A percentile compares a stretch with the other conserved stretches of the same genome.
Evolutionary conservation across 2,113 vertebrate species (phyloP).

Genomic region (Reinhardtius hippoglossoides): DNA sequence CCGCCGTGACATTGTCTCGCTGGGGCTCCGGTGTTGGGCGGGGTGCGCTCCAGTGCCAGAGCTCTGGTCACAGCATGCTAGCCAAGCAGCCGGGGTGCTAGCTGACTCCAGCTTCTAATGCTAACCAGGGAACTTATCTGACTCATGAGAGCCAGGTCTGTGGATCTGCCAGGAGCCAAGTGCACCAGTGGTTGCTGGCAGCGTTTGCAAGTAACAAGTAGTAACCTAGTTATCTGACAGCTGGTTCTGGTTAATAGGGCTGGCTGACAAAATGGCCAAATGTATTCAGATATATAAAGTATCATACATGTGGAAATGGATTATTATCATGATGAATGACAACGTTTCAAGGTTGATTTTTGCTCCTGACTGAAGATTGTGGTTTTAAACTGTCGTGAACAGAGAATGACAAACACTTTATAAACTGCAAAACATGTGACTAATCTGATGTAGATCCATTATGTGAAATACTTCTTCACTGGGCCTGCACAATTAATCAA

Average conservation of each 20-base stretch:
- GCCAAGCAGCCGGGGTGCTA: constrained; percentile 8
- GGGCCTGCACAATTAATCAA: too few species aligned
- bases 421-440: too few species aligned
- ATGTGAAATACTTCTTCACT: too few species aligned
- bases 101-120: constrained; percentile 43
- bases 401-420: too few species aligned
- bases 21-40: constrained; percentile 35
- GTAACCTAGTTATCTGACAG: not conserved
- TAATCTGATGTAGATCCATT: too few species aligned
- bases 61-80: constrained; percentile 3
- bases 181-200: constrained; percentile 41
- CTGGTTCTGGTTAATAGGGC: not conserved
- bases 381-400: too few species aligned
- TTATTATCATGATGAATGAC: too few species aligned
- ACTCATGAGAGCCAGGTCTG: constrained; percentile 37
- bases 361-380: too few species aligned
- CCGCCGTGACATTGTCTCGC: constrained; percentile 43
- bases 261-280: too few species aligned
- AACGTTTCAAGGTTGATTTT: too few species aligned
- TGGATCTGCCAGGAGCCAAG: constrained; percentile 31
- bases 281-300: not conserved
- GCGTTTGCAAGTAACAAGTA: constrained; percentile 1
- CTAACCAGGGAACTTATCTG: constrained; percentile 45
- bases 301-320: too few species aligned
- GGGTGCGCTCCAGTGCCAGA: constrained; percentile 38